These are phyloP conservation scores for Drosophila yakuba DNA, from an alignment of 1,140 invertebrate genomes.

Conservation along the genomic window DNA sequence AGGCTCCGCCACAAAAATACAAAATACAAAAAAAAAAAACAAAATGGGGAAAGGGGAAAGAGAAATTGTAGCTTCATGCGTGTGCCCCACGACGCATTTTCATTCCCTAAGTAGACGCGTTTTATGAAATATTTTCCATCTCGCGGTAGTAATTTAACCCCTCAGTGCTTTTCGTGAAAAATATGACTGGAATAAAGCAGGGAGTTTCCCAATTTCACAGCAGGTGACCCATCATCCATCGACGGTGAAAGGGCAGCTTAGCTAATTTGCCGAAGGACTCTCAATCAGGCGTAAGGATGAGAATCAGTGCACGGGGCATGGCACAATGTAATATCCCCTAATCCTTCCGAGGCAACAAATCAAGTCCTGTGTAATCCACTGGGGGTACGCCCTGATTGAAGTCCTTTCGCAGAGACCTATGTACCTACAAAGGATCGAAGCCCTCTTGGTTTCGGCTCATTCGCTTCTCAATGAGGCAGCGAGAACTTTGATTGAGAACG, in stretches of 20 bases:
- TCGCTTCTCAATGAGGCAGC: background rate
- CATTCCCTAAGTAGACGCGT: constrained; percentile 48
- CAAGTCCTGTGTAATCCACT: constrained; percentile 13
- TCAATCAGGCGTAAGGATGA: constrained; percentile 32
- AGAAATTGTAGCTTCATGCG: constrained; percentile 64
- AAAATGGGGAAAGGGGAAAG: background rate
- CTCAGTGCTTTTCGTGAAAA: constrained; percentile 43
- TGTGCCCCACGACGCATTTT: constrained; percentile 42
- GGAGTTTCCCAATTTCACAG: constrained; percentile 9
- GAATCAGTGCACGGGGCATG: background rate
- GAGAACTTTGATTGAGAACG: constrained; percentile 8
- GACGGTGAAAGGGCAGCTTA: constrained; percentile 18
- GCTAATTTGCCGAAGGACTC: constrained; percentile 30
- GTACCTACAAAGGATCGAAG: constrained; percentile 2
- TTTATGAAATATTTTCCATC: constrained; percentile 67
- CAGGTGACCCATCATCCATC: constrained; percentile 31
- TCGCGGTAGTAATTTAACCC: constrained; percentile 66
- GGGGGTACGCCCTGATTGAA: constrained; percentile 21
- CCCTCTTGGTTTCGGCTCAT: background rate
- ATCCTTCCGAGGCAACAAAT: constrained; percentile 24
- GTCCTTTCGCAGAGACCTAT: constrained; percentile 12
- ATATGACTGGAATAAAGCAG: constrained; percentile 25
- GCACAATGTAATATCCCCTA: constrained; percentile 25
- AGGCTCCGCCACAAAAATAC: background rate
- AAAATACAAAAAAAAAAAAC: background rate